These are phyloP conservation scores for Pseudoips prasinana DNA, from an alignment of 2,888 invertebrate genomes.

Conservation along the genomic window DNA sequence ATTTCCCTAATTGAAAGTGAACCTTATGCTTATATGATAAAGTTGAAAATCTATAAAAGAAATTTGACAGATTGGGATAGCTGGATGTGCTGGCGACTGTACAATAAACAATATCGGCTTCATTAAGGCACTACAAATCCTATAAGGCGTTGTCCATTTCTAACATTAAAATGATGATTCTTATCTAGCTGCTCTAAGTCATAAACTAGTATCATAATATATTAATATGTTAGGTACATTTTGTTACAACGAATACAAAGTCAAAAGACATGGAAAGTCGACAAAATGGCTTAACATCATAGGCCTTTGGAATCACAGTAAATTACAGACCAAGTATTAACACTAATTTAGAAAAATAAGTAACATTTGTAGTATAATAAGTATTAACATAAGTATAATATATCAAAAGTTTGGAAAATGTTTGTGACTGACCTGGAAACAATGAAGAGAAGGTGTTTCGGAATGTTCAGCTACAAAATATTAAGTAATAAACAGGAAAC, in stretches of 20 bases:
- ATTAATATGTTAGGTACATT: conserved; percentile 31
- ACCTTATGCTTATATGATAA: too few relatives aligned
- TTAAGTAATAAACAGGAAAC: conserved; percentile 7
- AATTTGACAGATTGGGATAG: too few relatives aligned
- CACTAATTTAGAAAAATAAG: conserved; percentile 31
- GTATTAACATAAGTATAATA: conserved; percentile 21
- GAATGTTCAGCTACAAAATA: conserved; percentile 25
- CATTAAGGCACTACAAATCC: conserved; percentile 60
- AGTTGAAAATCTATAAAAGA: too few relatives aligned
- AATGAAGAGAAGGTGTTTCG: conserved; percentile 5
- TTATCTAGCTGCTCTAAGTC: conserved; percentile 45
- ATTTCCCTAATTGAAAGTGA: too few relatives aligned
- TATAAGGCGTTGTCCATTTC: conserved; percentile 51
- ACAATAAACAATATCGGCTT: conserved; percentile 35
- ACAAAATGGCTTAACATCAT: conserved; percentile 18
- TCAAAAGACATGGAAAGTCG: conserved; percentile 11
- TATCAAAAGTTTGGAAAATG: conserved; percentile 17
- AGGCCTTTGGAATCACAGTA: conserved; percentile 37
- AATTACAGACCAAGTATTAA: conserved; percentile 30
- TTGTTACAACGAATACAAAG: conserved; percentile 18
- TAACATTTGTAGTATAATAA: conserved; percentile 27
- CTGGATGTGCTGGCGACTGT: too few relatives aligned
- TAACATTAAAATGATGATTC: conserved; percentile 27
- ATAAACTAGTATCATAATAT: conserved; percentile 13
- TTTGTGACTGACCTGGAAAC: conserved; percentile 27